These are phyloP conservation scores for Pasiphila rectangulata DNA, from an alignment of 2,888 invertebrate species.

Conservation along the genomic window DNA sequence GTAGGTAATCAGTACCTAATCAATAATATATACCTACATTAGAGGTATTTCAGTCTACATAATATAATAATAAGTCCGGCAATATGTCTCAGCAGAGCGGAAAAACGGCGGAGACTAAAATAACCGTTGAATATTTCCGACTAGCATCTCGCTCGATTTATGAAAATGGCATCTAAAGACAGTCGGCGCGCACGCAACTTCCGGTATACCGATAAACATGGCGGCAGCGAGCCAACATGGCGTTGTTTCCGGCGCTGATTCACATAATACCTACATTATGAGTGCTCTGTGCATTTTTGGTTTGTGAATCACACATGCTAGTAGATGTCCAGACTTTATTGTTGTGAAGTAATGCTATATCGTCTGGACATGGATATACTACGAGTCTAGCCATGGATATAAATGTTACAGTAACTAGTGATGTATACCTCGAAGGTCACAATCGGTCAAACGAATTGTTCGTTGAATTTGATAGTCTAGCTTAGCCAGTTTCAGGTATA, in stretches of 20 bases:
- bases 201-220: slow-evolving; percentile 78
- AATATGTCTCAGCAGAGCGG: slow-evolving; percentile 71
- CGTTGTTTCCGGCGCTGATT: slow-evolving; percentile 78
- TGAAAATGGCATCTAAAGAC: slow-evolving; percentile 75
- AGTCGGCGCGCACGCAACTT: slow-evolving; percentile 78
- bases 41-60: slow-evolving; percentile 58
- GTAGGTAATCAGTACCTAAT: too few relatives aligned
- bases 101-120: slow-evolving; percentile 74
- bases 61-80: slow-evolving; percentile 71
- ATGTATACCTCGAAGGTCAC: too few relatives aligned
- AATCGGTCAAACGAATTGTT: slow-evolving; percentile 5
- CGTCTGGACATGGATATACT: slow-evolving; percentile 52
- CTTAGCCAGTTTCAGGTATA: too few relatives aligned
- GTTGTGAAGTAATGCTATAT: slow-evolving; percentile 43
- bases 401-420: too few relatives aligned
- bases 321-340: slow-evolving; percentile 60
- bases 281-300: slow-evolving; percentile 76
- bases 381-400: slow-evolving; percentile 54
- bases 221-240: slow-evolving; percentile 76
- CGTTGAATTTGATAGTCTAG: slow-evolving; percentile 1
- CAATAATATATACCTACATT: too few relatives aligned
- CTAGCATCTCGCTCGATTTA: slow-evolving; percentile 62
- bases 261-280: slow-evolving; percentile 54
- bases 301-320: slow-evolving; percentile 73
- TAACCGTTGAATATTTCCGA: slow-evolving; percentile 75